A percentile compares a stretch with the other conserved stretches of the same genome.
Evolutionary conservation across 2,888 invertebrate species (phyloP).

Genomic region (Agrochola macilenta): DNA sequence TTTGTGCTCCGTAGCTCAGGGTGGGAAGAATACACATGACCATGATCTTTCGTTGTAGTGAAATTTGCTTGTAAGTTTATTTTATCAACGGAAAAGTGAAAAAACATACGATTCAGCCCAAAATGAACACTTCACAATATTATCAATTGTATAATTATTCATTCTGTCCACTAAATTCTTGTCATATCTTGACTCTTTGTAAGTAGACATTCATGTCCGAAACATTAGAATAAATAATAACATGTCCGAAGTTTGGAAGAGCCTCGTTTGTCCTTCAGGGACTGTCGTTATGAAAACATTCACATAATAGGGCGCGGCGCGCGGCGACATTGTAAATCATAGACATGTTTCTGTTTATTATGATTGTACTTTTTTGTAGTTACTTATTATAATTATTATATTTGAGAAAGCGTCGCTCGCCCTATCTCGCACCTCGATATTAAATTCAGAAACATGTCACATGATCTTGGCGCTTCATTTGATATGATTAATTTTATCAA

Average conservation of each 20-base stretch:
- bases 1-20: no score
- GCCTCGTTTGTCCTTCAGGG: slow-evolving; percentile 30
- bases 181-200: background rate
- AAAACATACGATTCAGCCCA: background rate
- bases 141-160: background rate
- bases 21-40: no score
- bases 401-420: slow-evolving; percentile 23
- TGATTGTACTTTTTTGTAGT: background rate
- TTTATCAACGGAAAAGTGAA: background rate
- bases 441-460: slow-evolving; percentile 10
- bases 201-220: slow-evolving; percentile 29
- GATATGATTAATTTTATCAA: slow-evolving; percentile 14
- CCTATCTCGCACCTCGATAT: slow-evolving; percentile 14
- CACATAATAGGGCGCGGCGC: slow-evolving; percentile 15
- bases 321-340: slow-evolving; percentile 45
- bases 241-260: slow-evolving; percentile 13
- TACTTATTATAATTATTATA: background rate
- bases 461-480: background rate
- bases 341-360: slow-evolving; percentile 2
- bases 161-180: background rate
- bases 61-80: no score
- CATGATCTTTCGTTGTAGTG: no score
- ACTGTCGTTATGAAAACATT: slow-evolving; percentile 36
- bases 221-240: slow-evolving; percentile 46
- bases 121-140: slow-evolving; percentile 1